phyloP scores from a whole-genome alignment of 2,113 vertebrate species.

The Strix aluco region DNA sequence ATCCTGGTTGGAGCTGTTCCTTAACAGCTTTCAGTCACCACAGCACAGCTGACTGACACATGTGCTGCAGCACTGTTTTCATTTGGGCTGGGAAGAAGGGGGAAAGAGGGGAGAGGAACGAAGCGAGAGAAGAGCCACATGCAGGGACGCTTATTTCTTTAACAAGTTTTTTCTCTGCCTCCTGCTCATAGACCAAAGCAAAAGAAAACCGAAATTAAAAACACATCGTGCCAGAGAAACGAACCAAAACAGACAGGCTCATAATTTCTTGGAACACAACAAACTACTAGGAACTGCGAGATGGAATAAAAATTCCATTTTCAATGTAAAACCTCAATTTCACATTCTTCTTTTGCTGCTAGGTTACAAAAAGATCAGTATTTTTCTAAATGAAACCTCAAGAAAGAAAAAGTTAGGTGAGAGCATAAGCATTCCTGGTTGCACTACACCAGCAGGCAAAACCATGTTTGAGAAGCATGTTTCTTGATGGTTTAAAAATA shows the following conservation, averaged over 20 bases:
- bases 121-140: background rate
- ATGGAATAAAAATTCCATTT: background rate
- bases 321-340: background rate
- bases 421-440: background rate
- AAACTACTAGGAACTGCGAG: background rate
- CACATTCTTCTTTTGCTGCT: background rate
- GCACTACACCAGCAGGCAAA: background rate
- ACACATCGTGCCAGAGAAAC: background rate
- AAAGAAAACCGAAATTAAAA: background rate
- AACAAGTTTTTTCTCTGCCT: background rate
- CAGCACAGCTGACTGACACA: fast-evolving
- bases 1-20: background rate
- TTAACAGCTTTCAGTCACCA: background rate
- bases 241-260: background rate
- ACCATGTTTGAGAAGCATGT: fast-evolving
- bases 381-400: background rate
- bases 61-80: background rate
- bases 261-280: background rate
- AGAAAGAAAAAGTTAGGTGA: background rate
- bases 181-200: background rate
- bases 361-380: background rate
- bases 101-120: background rate
- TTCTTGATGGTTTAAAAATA: background rate
- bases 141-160: background rate
- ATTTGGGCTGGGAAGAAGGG: background rate